Evolutionary conservation across 2,797 vertebrate species (phyloP), one percentile per base, ranked within the genome.

Genomic region (Serranus cabrilla): DNA sequence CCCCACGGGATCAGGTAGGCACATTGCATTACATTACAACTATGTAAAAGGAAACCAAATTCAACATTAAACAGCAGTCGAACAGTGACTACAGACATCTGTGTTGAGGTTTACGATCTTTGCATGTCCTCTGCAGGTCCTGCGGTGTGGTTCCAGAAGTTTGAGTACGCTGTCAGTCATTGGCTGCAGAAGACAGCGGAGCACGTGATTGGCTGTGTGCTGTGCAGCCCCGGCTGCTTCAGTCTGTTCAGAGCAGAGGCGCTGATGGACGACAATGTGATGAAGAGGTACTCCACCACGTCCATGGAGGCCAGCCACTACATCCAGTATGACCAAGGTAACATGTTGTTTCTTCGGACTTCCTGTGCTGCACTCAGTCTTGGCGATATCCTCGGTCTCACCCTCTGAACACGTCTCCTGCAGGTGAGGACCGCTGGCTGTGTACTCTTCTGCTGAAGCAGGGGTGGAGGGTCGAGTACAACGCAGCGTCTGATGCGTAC

Each of bases 361-460:
- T 52, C 45, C n/a, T 37, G 23, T 45, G 7, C 31, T n/a, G 13
- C 16, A 12, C 31, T n/a, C 12, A 4, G 31, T 20, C 25, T 31
- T 12, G 3, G 5, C 7, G n/a, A 7, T 2, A 17, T 52, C 14
- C 13, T 42, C 6, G 27, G 27, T n/a, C 27, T 12, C 7, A 13
- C 21, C 13, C 0, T 64, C 1, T 0, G 18, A 31, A 3, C 27
- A 31, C 27, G 6, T 8, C n/a, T 25, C 34, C 37, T n/a, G n/a
- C 68, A 96, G 95, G 95, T 31, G 95, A 96, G 68, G 95, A 96
- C 66, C 94, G 95, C 66, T 96, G 95, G 95, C 77, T 96, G 58
- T 95, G 94, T 49, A 95, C 94, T n/a, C 86, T 95, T 43, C 62
- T 96, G 34, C 60, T 95, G 46, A 95, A 94, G 77, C 94, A 95